phyloP scores from a whole-genome alignment of 2,888 invertebrate genomes.

The Oegoconia quadripuncta region DNA sequence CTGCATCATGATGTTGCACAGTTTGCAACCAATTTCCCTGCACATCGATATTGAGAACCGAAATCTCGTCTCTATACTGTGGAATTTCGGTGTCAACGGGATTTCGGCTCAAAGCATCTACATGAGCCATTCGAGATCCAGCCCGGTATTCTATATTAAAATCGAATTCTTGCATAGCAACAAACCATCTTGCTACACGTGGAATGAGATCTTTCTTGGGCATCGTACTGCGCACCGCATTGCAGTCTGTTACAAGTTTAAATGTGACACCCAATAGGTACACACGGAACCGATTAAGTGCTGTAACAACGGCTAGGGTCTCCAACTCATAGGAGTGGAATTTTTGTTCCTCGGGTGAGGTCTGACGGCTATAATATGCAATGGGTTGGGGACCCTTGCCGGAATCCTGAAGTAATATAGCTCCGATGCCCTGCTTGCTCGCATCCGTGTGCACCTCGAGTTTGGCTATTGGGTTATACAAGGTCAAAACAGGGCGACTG shows the following conservation, averaged over 20 bases:
- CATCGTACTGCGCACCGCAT: conserved; percentile 15
- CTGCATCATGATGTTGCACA: conserved; percentile 6
- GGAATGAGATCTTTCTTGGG: conserved; percentile 19
- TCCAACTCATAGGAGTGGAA: too few species aligned
- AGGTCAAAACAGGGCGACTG: conserved; percentile 7
- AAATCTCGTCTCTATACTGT: not conserved
- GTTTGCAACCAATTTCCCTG: conserved; percentile 7
- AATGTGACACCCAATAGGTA: conserved; percentile 15
- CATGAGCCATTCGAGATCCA: not conserved
- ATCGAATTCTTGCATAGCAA: conserved; percentile 22
- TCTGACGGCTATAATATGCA: conserved; percentile 7
- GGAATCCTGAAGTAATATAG: conserved; percentile 4
- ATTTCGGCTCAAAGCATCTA: conserved; percentile 1
- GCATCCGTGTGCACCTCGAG: conserved; percentile 14
- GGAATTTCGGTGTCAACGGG: not conserved
- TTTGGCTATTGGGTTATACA: conserved; percentile 7
- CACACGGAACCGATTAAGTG: conserved; percentile 15
- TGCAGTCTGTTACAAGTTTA: conserved; percentile 16
- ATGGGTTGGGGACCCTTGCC: conserved; percentile 3
- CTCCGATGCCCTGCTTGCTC: conserved; percentile 6
- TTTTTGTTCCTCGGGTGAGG: conserved; percentile 12
- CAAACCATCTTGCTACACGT: conserved; percentile 21
- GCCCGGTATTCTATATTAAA: conserved; percentile 16
- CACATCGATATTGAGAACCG: not conserved
- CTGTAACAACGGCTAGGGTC: conserved; percentile 13